Evolutionary conservation across 2,113 vertebrate genomes (phyloP), one percentile per base, ranked within the genome.

Genomic region (Trinectes maculatus): DNA sequence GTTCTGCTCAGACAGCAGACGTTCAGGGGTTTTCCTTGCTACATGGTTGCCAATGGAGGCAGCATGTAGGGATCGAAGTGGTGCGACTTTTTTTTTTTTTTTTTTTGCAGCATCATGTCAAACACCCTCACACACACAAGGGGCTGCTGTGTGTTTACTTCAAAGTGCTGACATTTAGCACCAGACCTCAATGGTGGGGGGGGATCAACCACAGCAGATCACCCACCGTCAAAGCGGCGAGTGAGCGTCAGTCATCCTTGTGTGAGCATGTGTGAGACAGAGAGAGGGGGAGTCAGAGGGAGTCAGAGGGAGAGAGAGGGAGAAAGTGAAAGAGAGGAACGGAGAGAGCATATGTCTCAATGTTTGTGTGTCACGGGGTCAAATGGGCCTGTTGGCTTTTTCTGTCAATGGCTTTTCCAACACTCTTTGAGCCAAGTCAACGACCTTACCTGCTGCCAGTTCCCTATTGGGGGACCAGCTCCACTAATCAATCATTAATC

Each of bases 141-240:
- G 13, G 51, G 56, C 57, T 69, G 69, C 70, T 81, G 69, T 87
- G 82, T 56, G 62, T 72, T 67, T 40, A 84, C 86, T 89, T 91
- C 90, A 93, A 92, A 92, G 87, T 73, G 62, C 46, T 71, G 82
- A 83, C 86, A 84, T 85, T 85, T 90, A 67, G 73, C 87, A 77
- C 67, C 71, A 51, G 16, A 47, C 64, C 61, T 89, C 86, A 88
- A 67, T 77, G 74, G n/a, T n/a, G n/a, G n/a, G n/a, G n/a, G 83
- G 82, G 85, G 85, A 83, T 81, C 86, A 80, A 72, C 74, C 63
- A 25, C 75, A 62, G 83, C 34, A 60, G 82, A 85, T 83, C 84
- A 74, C 83, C 76, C 62, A 82, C 79, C 56, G 73, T 71, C 83
- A 82, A 66, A 80, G 76, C 12, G 1, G 18, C 7, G 64, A 68